These are phyloP conservation scores for Zeugodacus cucurbitae DNA, from an alignment of 1,140 invertebrate species.

Conservation along the genomic window DNA sequence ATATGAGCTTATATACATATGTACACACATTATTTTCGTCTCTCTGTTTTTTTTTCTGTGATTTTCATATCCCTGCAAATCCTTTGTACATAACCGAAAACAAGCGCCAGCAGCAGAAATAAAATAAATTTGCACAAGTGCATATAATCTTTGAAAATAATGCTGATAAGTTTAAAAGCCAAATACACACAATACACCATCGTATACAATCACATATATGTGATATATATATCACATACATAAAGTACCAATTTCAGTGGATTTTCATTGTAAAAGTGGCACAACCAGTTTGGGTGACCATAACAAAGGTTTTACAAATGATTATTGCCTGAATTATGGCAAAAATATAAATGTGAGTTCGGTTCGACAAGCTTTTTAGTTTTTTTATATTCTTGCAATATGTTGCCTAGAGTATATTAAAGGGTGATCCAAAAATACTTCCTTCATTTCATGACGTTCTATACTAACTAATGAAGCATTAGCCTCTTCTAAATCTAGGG, in stretches of 20 bases:
- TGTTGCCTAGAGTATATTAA: too few relatives aligned
- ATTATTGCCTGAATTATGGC: background rate
- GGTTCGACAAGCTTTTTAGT: too few relatives aligned
- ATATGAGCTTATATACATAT: background rate
- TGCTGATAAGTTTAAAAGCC: background rate
- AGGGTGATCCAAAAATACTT: too few relatives aligned
- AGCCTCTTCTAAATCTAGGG: too few relatives aligned
- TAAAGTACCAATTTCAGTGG: background rate
- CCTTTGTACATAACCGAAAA: background rate
- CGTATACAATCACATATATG: background rate
- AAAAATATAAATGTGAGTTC: background rate
- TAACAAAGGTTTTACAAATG: background rate
- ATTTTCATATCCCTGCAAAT: background rate
- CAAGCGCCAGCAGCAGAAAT: background rate
- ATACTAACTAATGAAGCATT: too few relatives aligned
- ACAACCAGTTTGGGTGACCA: background rate
- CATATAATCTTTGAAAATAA: background rate
- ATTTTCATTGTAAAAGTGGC: background rate
- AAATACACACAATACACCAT: background rate
- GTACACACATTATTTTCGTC: background rate
- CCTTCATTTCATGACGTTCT: too few relatives aligned
- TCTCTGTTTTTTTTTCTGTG: background rate
- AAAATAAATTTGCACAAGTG: constrained; percentile 1
- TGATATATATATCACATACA: too few relatives aligned
- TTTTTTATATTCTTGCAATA: too few relatives aligned